Conservation (phyloP, 64 coral and sea anemone species). For the Porites australiensis region DNA sequence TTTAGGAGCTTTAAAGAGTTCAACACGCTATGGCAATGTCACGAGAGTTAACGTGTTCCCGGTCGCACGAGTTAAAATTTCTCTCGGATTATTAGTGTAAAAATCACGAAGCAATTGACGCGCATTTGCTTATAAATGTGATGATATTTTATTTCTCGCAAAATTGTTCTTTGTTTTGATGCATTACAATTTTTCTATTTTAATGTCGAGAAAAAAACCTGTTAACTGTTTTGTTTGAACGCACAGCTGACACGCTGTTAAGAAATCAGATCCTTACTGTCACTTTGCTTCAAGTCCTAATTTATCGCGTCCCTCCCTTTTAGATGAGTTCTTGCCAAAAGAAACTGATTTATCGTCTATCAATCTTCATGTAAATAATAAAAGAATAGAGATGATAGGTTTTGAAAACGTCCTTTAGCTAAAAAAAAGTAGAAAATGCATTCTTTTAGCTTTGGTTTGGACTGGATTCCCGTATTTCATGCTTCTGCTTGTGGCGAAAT, state of each 20-base stretch:
- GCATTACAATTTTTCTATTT: neutral
- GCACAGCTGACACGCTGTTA: neutral
- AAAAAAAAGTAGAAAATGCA: neutral
- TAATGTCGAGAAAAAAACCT: neutral
- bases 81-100: neutral
- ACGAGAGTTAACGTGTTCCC: neutral
- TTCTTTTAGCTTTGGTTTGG: neutral
- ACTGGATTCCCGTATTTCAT: neutral
- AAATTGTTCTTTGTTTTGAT: neutral
- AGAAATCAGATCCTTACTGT: neutral
- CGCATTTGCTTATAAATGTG: neutral
- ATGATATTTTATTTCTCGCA: slow-evolving; percentile 7
- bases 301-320: neutral
- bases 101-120: slow-evolving; percentile 22
- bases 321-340: slow-evolving; percentile 33
- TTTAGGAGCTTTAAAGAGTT: neutral
- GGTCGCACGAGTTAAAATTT: slow-evolving; percentile 4
- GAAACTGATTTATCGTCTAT: slow-evolving; percentile 46
- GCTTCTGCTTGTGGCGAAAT: slow-evolving; percentile 4
- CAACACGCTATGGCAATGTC: neutral
- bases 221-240: neutral
- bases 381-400: slow-evolving; percentile 50
- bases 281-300: neutral
- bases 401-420: slow-evolving; percentile 37
- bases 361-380: slow-evolving; percentile 47